Percentiles rank a stretch among this genome's conserved stretches.
These are phyloP conservation scores for Streptopelia turtur DNA, from an alignment of 2,797 vertebrate genomes.

Conservation along the genomic window DNA sequence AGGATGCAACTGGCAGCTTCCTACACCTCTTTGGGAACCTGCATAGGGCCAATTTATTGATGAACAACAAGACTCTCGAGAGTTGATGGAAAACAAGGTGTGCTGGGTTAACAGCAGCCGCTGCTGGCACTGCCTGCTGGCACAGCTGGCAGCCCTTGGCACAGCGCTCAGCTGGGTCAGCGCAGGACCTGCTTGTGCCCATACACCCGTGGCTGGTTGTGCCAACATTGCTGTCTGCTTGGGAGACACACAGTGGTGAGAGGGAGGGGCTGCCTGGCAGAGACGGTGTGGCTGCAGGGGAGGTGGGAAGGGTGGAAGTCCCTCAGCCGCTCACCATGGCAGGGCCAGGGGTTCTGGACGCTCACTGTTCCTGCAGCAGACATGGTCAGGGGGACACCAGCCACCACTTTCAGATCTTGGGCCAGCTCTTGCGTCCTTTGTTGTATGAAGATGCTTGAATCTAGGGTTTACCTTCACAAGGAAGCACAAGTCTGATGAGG, in stretches of 20 bases:
- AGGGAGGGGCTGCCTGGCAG: neutral
- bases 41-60: neutral
- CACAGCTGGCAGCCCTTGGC: neutral
- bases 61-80: neutral
- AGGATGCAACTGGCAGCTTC: neutral
- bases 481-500: too few species aligned
- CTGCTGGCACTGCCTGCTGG: conserved; percentile 15
- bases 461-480: neutral
- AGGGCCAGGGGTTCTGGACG: rapidly evolving
- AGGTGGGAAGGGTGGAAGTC: neutral
- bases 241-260: rapidly evolving
- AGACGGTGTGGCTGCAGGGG: neutral
- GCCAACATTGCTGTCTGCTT: conserved; percentile 11
- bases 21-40: neutral
- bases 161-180: neutral
- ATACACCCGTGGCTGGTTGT: neutral
- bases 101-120: neutral
- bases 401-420: neutral
- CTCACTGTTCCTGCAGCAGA: neutral
- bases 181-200: neutral
- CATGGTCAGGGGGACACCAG: rapidly evolving
- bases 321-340: rapidly evolving
- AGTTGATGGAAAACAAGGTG: neutral
- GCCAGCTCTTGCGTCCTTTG: neutral
- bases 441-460: neutral